Percentiles rank a stretch among this genome's conserved stretches.
Conservation (phyloP, 2,797 vertebrate species). For the Echeneis naucrates region DNA sequence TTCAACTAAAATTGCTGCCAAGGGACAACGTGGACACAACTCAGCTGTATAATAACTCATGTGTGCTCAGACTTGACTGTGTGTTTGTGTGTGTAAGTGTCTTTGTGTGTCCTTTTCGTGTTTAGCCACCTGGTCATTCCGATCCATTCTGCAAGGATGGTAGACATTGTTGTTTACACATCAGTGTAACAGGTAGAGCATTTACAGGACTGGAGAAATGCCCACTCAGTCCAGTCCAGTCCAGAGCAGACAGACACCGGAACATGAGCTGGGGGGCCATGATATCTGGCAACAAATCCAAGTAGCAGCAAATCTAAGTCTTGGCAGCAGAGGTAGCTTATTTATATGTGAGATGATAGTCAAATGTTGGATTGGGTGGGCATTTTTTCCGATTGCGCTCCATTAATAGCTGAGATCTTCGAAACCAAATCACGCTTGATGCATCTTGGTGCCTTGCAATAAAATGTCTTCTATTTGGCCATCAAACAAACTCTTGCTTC, state of each 20-base stretch:
- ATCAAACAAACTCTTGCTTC: not conserved
- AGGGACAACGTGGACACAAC: slow-evolving; percentile 38
- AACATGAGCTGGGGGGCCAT: slow-evolving; percentile 61
- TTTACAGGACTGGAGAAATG: slow-evolving; percentile 22
- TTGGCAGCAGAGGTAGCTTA: not conserved
- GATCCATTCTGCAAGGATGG: slow-evolving; percentile 37
- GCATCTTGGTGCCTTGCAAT: not conserved
- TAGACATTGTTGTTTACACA: slow-evolving; percentile 50
- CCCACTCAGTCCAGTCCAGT: slow-evolving; percentile 24
- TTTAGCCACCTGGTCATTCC: slow-evolving; percentile 48
- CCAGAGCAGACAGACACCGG: slow-evolving; percentile 44
- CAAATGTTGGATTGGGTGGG: slow-evolving; percentile 20
- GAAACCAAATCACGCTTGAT: slow-evolving; percentile 5
- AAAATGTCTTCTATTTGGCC: slow-evolving; percentile 4
- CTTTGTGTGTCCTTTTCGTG: slow-evolving; percentile 7
- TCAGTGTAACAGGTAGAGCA: slow-evolving; percentile 31
- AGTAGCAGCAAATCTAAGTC: slow-evolving; percentile 31
- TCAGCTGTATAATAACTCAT: not conserved
- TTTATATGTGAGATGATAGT: slow-evolving; percentile 33
- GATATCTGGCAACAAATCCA: slow-evolving; percentile 38
- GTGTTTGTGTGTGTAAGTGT: slow-evolving; percentile 9
- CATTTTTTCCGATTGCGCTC: slow-evolving; percentile 48
- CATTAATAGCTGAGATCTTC: slow-evolving; percentile 28
- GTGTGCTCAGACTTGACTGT: not conserved
- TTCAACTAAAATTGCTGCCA: slow-evolving; percentile 39